phyloP scores from a whole-genome alignment of 2,113 vertebrate genomes.

The Eulacestoma nigropectus region DNA sequence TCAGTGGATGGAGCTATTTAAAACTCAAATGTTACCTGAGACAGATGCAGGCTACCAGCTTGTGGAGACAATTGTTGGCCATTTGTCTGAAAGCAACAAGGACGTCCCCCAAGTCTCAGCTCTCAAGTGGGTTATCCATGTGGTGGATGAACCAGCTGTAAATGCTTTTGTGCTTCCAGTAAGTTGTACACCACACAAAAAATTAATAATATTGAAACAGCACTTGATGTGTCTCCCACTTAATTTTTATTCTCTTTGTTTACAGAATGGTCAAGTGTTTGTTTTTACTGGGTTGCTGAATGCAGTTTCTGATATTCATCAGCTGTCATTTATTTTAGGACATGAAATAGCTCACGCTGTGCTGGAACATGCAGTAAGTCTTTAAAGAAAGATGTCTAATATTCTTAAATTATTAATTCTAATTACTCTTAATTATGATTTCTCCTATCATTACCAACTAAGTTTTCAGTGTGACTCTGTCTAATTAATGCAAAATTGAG shows the following conservation, averaged over 20 bases:
- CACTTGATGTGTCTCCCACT: not conserved
- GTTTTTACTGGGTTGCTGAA: slow-evolving; percentile 91
- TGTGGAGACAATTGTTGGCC: slow-evolving; percentile 78
- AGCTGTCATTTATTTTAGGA: slow-evolving; percentile 86
- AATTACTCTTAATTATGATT: not conserved
- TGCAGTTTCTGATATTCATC: slow-evolving; percentile 81
- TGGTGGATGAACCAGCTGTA: slow-evolving; percentile 78
- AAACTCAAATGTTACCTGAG: slow-evolving; percentile 74
- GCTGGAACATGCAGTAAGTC: slow-evolving; percentile 89
- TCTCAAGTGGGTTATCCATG: slow-evolving; percentile 82
- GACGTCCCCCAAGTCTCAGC: slow-evolving; percentile 82
- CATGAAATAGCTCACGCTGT: slow-evolving; percentile 94
- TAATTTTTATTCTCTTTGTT: not conserved
- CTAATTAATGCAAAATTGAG: not conserved
- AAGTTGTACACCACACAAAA: slow-evolving; percentile 48
- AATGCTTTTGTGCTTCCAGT: slow-evolving; percentile 94
- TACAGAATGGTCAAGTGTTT: slow-evolving; percentile 89
- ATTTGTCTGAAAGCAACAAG: slow-evolving; percentile 83
- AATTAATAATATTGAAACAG: not conserved
- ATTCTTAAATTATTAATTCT: not conserved
- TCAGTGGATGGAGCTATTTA: slow-evolving; percentile 85
- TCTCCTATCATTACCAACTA: not conserved
- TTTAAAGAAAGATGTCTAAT: not conserved
- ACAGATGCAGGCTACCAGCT: slow-evolving; percentile 78
- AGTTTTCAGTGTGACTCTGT: not conserved